A percentile compares a stretch with the other conserved stretches of the same genome.
Conservation (phyloP, 2,113 vertebrate genomes). For the Xiphophorus hellerii region DNA sequence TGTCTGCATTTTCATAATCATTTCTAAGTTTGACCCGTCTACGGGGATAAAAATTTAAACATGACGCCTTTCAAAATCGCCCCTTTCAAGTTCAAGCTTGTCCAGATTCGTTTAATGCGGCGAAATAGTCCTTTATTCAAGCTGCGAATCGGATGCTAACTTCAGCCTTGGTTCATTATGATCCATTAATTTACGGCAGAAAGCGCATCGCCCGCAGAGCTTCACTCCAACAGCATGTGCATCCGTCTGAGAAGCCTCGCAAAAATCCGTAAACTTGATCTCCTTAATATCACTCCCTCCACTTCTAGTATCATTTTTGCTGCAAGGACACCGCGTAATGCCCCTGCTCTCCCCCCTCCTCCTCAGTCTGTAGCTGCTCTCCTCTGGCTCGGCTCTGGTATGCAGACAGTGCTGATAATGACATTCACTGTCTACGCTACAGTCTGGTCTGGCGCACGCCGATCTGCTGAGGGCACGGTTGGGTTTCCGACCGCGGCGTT, state of each 20-base stretch:
- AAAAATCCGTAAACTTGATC: neutral
- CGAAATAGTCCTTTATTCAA: too few species aligned
- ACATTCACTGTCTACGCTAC: conserved; percentile 76
- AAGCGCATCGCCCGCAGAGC: neutral
- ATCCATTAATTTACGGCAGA: too few species aligned
- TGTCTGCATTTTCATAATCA: neutral
- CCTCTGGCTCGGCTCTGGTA: conserved; percentile 69
- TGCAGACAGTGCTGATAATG: conserved; percentile 80
- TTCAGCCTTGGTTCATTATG: too few species aligned
- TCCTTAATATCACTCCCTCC: conserved; percentile 18
- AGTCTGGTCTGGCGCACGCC: conserved; percentile 54
- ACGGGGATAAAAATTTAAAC: too few species aligned
- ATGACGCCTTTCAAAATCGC: too few species aligned
- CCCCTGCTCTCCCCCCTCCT: conserved; percentile 7
- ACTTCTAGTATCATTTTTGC: conserved; percentile 26
- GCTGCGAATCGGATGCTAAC: too few species aligned
- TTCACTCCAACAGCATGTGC: neutral
- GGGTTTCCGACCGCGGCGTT: conserved; percentile 25
- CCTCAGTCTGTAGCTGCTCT: conserved; percentile 49
- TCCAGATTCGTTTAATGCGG: too few species aligned
- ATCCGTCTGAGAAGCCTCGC: neutral
- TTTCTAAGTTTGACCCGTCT: neutral
- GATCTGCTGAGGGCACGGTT: conserved; percentile 3
- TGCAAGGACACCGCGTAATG: conserved; percentile 71
- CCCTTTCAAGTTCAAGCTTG: too few species aligned